Evolutionary conservation across 2,888 invertebrate genomes (phyloP).

Genomic region (Dorcus hopei): DNA sequence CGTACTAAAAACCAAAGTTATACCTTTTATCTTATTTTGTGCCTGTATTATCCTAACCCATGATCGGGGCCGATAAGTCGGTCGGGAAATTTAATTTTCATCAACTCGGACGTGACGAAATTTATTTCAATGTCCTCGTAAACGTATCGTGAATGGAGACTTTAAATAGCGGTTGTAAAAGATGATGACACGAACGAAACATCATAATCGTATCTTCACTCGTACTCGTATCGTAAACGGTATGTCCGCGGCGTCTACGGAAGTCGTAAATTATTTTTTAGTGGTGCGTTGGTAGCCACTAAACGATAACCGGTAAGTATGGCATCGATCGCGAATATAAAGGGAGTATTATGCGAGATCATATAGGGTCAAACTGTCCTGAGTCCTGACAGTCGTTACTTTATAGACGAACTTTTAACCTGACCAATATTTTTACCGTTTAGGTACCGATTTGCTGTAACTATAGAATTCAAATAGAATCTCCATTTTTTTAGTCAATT

Average conservation of each 20-base stretch:
- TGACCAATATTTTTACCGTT: no score
- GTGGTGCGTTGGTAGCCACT: background rate
- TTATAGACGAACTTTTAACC: no score
- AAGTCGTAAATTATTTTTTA: background rate
- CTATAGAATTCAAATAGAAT: no score
- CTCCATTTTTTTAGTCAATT: no score
- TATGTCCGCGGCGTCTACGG: background rate
- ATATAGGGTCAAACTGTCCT: background rate
- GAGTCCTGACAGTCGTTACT: no score
- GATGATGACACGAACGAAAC: background rate
- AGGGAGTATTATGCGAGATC: background rate
- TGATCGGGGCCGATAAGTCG: no score
- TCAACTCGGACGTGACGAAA: background rate
- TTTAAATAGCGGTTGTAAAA: background rate
- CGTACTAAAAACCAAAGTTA: no score
- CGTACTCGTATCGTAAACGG: background rate
- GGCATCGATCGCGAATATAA: background rate
- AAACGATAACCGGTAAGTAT: background rate
- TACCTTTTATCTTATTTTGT: no score
- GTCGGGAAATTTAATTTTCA: no score
- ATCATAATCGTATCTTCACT: background rate
- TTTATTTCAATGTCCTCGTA: background rate
- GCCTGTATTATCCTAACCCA: no score
- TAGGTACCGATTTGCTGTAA: no score
- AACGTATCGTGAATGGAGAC: background rate